Evolutionary conservation across 2,888 invertebrate genomes (phyloP), one percentile per base, ranked within the genome.

Genomic region (Calameuta idolon): DNA sequence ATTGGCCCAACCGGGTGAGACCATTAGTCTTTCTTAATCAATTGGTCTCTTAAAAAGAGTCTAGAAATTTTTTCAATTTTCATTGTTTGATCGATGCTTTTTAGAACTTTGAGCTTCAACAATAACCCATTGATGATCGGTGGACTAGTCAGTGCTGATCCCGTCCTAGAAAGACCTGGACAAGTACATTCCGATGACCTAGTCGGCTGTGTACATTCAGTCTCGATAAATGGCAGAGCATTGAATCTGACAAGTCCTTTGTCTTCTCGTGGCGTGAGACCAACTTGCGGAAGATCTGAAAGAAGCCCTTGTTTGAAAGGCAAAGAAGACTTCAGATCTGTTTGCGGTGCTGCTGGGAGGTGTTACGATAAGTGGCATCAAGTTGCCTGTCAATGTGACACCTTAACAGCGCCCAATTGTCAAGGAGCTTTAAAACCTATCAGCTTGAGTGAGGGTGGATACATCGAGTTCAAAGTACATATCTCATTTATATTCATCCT

Each of bases 121-220:
- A 97, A 96, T 85, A 96, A 97, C 87, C 96, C 96, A 0, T 92
- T 98, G 79, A 93, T 96, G 74, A 94, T 98, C 82, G 98, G 98
- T 34, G 98, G 98, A 11, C 92, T 98, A 68, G 93, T 94, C 74
- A 95, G 95, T 83, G 96, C 98, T 0, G 97, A 97, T 91, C 96
- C 97, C 23, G 95, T 98, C 0, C 92, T 98, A 35, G 97, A 98
- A 90, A 94, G 98, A 73, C 97, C 97, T 0, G 97, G 97, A 0
- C 98, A 98, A 92, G 95, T 98, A 69, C 96, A 96, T 87, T 96
- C 98, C 0, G 98, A 98, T 89, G 98, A 98, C 90, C 95, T 99
- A 80, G 95, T 98, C 30, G 99, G 99, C 9, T 99, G 99, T 89
- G 95, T 98, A 83, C 97, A 98, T 88, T 97, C 97, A 84, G 96